These are phyloP conservation scores for Brenthis ino DNA, from an alignment of 2,888 invertebrate species.

Conservation along the genomic window DNA sequence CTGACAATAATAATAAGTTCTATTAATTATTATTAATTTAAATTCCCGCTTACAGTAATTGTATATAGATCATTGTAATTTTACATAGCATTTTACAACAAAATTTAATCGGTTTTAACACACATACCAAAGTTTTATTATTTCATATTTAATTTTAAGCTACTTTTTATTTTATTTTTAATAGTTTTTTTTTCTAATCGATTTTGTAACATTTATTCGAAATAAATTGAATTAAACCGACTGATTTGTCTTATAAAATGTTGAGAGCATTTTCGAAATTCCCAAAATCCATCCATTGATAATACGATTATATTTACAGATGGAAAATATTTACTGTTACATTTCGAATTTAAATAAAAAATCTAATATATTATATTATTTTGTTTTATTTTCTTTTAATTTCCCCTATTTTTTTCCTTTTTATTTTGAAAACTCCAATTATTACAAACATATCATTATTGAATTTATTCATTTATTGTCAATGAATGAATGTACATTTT, in stretches of 20 bases:
- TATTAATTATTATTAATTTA: slow-evolving; percentile 67
- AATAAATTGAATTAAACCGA: slow-evolving; percentile 38
- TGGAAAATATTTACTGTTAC: slow-evolving; percentile 70
- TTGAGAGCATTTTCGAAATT: slow-evolving; percentile 43
- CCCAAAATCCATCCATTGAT: slow-evolving; percentile 75
- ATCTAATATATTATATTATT: slow-evolving; percentile 54
- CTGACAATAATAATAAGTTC: slow-evolving; percentile 80
- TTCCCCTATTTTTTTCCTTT: slow-evolving; percentile 45
- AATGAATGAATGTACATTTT: slow-evolving; percentile 40
- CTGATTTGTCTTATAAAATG: slow-evolving; percentile 43
- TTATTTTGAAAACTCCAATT: slow-evolving; percentile 49
- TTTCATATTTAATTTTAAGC: slow-evolving; percentile 76
- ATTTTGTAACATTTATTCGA: slow-evolving; percentile 55
- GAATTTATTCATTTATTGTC: slow-evolving; percentile 42
- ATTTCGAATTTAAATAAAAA: slow-evolving; percentile 77
- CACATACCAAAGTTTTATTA: slow-evolving; percentile 81
- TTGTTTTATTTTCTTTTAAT: slow-evolving; percentile 64
- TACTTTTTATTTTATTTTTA: slow-evolving; percentile 60
- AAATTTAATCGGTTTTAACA: slow-evolving; percentile 80
- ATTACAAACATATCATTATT: slow-evolving; percentile 69
- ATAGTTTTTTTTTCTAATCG: slow-evolving; percentile 55
- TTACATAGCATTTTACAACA: slow-evolving; percentile 71
- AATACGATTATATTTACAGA: slow-evolving; percentile 75
- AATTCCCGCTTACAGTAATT: slow-evolving; percentile 58
- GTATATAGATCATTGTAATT: slow-evolving; percentile 72